Evolutionary conservation across 2,888 invertebrate genomes (phyloP), one percentile per base, ranked within the genome.

Genomic region (Xestia xanthographa): DNA sequence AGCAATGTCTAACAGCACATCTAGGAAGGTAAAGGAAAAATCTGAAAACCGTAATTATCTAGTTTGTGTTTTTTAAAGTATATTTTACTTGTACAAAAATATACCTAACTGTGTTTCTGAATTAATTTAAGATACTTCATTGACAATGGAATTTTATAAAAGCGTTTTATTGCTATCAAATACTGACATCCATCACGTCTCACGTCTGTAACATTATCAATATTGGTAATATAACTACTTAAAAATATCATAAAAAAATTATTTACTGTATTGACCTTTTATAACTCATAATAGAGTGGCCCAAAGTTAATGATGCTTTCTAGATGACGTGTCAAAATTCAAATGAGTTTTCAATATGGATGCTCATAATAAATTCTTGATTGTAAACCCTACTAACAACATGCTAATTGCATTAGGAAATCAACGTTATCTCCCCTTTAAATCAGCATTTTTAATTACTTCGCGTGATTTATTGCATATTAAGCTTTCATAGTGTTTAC

Each of bases 391-490:
- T 62, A 67, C 48, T 75, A 72, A 69, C 45, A 66, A 60, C 80
- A 79, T 68, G 71, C 71, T 75, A 82, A 82, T 83, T 82, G 75
- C 71, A 58, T 75, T 75, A 78, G 78, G 48, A 79, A 79, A 74
- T 71, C 67, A 62, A 66, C 20, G 60, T 66, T 77, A 84, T 83
- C 83, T 83, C 74, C 77, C 83, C 81, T 69, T 72, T 66, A 14
- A 53, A 79, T 83, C 82, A 43, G 53, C 43, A 56, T 60, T 80
- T 53, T 67, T 71, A 73, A 84, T 77, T 60, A 76, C 70, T 73
- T 62, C 14, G 41, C 26, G 41, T 75, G 62, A 67, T 73, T 77
- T 71, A 72, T 76, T 41, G 63, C n/a, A 38, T 78, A 74, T 45
- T 56, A 48, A 71, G 29, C 45, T 71, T 82, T 53, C 43, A 58